Base-by-base conservation (phyloP, 1,140 invertebrate genomes). In the Octopus bimaculoides region DNA sequence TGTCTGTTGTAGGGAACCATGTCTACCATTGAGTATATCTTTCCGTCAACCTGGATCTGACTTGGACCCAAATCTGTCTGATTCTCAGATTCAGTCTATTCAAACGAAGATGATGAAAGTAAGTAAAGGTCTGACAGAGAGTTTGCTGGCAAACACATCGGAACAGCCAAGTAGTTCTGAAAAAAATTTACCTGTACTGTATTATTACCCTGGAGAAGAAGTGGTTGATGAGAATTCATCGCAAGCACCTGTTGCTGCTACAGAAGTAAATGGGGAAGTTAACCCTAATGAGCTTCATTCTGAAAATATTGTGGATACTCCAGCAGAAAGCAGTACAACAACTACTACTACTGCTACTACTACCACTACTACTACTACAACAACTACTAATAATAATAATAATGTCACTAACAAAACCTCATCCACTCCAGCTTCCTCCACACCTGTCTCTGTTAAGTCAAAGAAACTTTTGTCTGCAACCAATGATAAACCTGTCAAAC, bases 21-120 rank as follows among this genome's bases (percentile, higher is more conserved):
- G 52, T 52, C 52, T 75, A 17, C 74, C 74, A 7, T 7, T 14
- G 17, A 75, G 74, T 75, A 75, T 75, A 41, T 75, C 74, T 75
- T 17, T 41, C 41, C 74, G 74, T 8, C 41, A 75, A 53, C n/a
- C 74, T 41, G 41, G 41, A 17, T 41, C 20, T 52, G 6, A 75
- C 8, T 53, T 75, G 26, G 74, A 75, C 2, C 26, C 52, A 41
- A 52, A 75, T 75, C 17, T 75, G 41, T 9, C n/a, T 52, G 74
- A 75, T 0, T n/a, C 8, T 12, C 74, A 75, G 74, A 75, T 52
- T n/a, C 74, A 52, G 4, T 17, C n/a, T 26, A 75, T 17, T 41
- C 52, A 52, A 17, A 20, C 26, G 4, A 17, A 17, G 41, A 17
- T 75, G 20, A 75, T 75, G 74, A 52, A 75, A 52, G 26, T 41